phyloP scores from a whole-genome alignment of 2,797 vertebrate genomes.

The Acanthopagrus latus region DNA sequence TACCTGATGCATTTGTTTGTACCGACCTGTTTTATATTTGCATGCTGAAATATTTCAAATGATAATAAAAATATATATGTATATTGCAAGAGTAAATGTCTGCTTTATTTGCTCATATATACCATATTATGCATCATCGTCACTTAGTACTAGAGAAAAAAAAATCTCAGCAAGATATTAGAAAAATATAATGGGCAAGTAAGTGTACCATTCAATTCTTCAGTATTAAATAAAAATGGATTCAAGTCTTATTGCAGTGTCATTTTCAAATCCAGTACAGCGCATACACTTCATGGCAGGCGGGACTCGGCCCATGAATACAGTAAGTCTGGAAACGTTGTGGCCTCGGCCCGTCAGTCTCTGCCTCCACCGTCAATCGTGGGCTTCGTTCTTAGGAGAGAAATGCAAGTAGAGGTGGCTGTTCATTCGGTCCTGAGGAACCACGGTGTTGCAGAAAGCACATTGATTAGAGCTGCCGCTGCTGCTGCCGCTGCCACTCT shows the following conservation, averaged over 20 bases:
- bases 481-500: conserved; percentile 72
- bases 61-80: conserved; percentile 37
- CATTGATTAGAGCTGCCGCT: conserved; percentile 86
- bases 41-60: conserved; percentile 24
- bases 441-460: conserved; percentile 95
- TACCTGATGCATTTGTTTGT: background rate
- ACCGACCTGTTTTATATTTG: conserved; percentile 28
- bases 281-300: conserved; percentile 70
- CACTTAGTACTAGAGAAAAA: conserved; percentile 57
- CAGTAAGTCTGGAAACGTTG: conserved; percentile 69
- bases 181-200: conserved; percentile 70
- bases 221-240: conserved; percentile 86
- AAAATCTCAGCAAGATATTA: conserved; percentile 69
- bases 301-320: conserved; percentile 63
- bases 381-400: conserved; percentile 85
- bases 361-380: conserved; percentile 79
- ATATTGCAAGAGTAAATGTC: conserved; percentile 70
- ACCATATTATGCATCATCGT: conserved; percentile 58
- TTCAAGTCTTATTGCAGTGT: conserved; percentile 83
- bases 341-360: conserved; percentile 62
- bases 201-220: conserved; percentile 82
- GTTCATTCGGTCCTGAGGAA: conserved; percentile 93
- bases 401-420: conserved; percentile 98
- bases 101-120: conserved; percentile 81
- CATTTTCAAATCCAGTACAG: conserved; percentile 74